Percentiles rank a stretch among this genome's conserved stretches.
Evolutionary conservation across 2,888 invertebrate genomes (phyloP).

Genomic region (Strigamia maritima): DNA sequence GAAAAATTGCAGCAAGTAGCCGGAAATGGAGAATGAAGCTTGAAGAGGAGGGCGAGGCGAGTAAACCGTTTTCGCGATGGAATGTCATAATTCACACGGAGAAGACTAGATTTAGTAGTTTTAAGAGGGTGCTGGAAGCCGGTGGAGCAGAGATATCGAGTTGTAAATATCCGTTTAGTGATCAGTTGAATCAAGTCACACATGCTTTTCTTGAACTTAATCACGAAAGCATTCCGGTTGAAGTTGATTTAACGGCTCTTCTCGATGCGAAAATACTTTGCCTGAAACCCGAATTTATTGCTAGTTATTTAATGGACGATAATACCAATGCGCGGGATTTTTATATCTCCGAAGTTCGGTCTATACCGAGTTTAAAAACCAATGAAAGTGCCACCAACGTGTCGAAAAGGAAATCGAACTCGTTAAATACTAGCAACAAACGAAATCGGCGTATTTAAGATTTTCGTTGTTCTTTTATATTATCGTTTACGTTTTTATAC

Average conservation of each 20-base stretch:
- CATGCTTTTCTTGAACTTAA: conserved; percentile 1
- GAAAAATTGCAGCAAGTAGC: conserved; percentile 17
- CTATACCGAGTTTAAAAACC: not conserved
- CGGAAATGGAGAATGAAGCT: not conserved
- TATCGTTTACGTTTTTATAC: no score
- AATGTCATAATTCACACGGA: not conserved
- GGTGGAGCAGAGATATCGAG: not conserved
- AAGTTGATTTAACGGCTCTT: not conserved
- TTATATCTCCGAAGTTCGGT: not conserved
- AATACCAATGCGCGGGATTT: not conserved
- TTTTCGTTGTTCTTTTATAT: no score
- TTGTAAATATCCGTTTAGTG: not conserved
- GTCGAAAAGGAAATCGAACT: no score
- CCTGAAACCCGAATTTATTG: conserved; percentile 7
- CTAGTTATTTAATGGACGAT: not conserved
- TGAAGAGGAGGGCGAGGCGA: not conserved
- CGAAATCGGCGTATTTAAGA: no score
- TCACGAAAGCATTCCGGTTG: not conserved
- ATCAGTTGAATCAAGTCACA: not conserved
- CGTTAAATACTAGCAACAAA: no score
- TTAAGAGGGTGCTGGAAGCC: not conserved
- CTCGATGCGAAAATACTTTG: not conserved
- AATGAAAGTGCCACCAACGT: no score
- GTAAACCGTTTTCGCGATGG: conserved; percentile 20
- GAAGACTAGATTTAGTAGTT: not conserved